Evolutionary conservation across 2,888 invertebrate species (phyloP).

Genomic region (Drosophila trichaetosa): DNA sequence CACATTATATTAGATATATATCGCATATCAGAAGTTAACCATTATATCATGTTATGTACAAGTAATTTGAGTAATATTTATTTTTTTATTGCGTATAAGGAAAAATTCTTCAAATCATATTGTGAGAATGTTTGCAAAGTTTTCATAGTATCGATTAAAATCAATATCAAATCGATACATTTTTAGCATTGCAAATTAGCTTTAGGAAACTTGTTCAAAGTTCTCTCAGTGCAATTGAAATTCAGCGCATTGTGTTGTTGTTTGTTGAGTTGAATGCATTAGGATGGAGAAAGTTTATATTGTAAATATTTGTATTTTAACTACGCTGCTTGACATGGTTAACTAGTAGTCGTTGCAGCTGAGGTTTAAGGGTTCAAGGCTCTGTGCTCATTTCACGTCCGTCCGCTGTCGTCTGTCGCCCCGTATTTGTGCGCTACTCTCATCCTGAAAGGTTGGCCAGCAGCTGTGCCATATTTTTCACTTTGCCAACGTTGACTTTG

Average conservation of each 20-base stretch:
- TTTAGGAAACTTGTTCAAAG: neutral
- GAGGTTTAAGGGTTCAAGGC: constrained; percentile 65
- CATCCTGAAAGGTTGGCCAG: constrained; percentile 48
- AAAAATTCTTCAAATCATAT: neutral
- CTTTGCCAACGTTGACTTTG: constrained; percentile 64
- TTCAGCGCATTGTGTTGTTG: neutral
- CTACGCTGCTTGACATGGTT: constrained; percentile 57
- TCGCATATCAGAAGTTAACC: neutral
- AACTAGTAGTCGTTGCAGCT: constrained; percentile 32
- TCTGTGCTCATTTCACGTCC: constrained; percentile 52
- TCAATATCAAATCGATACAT: neutral
- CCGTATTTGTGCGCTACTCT: constrained; percentile 27
- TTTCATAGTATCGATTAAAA: neutral
- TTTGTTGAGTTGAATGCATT: constrained; percentile 31
- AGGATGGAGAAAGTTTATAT: constrained; percentile 27
- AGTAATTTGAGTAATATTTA: neutral
- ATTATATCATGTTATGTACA: neutral
- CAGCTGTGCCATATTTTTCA: constrained; percentile 50
- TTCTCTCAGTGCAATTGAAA: neutral
- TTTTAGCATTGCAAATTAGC: neutral
- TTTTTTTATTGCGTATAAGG: neutral
- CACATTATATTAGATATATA: neutral
- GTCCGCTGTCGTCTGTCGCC: constrained; percentile 21
- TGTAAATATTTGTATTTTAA: constrained; percentile 46
- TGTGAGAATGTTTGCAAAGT: neutral